Evolutionary conservation across 2,113 vertebrate genomes (phyloP).

Genomic region (Pitta sordida): DNA sequence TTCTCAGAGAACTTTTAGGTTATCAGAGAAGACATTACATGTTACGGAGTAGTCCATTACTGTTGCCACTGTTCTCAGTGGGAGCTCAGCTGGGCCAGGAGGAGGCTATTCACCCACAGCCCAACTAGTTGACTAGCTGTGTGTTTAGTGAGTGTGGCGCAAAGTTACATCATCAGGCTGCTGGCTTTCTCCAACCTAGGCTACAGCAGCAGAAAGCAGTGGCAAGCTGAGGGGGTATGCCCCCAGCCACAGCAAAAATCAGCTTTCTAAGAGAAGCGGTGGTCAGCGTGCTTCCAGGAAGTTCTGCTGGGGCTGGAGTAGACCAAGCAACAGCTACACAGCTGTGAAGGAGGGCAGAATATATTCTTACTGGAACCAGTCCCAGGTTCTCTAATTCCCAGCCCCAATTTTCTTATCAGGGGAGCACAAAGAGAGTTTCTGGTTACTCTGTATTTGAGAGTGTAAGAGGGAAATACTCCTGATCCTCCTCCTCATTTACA

Average conservation of each 20-base stretch:
- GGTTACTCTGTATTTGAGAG: neutral
- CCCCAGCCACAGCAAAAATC: neutral
- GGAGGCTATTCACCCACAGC: neutral
- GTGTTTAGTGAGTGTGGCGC: accelerated
- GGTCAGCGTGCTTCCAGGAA: neutral
- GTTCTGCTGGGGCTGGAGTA: neutral
- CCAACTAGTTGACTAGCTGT: neutral
- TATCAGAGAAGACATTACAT: neutral
- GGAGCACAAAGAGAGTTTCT: neutral
- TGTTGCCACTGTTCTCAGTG: neutral
- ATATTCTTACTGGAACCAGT: neutral
- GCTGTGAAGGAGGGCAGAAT: neutral
- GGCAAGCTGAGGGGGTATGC: neutral
- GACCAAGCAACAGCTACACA: neutral
- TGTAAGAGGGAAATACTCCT: neutral
- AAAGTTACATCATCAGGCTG: neutral
- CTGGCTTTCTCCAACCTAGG: neutral
- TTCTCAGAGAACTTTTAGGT: neutral
- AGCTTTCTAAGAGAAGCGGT: neutral
- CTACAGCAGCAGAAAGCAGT: neutral
- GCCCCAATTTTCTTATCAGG: neutral
- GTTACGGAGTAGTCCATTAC: neutral
- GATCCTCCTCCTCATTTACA: neutral
- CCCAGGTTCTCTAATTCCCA: neutral
- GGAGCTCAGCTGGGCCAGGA: neutral